Evolutionary conservation across 2,113 vertebrate genomes (phyloP), one percentile per base, ranked within the genome.

Genomic region (Embiotoca jacksoni): DNA sequence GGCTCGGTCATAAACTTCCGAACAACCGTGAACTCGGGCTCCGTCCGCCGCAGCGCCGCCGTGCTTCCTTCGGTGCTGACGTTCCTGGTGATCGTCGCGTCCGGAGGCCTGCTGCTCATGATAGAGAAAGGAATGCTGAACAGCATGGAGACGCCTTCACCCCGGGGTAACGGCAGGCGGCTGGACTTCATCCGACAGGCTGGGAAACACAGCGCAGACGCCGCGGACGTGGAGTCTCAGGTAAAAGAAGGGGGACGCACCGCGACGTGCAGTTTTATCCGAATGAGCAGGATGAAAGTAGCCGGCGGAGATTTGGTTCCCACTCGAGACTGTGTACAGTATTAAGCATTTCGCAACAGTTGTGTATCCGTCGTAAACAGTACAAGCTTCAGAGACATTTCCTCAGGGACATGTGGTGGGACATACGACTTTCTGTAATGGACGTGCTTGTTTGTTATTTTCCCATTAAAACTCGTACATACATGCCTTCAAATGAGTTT

Each of bases 1-100:
- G 60, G 80, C 52, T 75, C 91, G 14, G 68, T 89, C 0, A 31
- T 81, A 3, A 88, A 81, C 88, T 90, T 92, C 5, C 84, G 91
- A 68, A 61, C 78, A 1, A 53, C 90, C 3, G 69, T 78, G 49
- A 89, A 23, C 54, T 62, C 89, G 10, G 67, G 72, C 39, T 90
- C 92, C 0, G 78, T 56, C 7, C 92, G 93, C 68, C 77, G 93
- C 50, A 75, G 91, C 83, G 76, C 95, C 7, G 87, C 94, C 31
- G 89, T 98, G 9, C 92, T 99, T 87, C 97, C 98, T 15, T 97
- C 98, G 62, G 96, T 98, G 94, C 93, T 98, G 63, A 99, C 97
- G 92, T 99, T 99, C 87, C 96, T 95, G 30, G 97, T 99, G 68
- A 98, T 99, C 82, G 94, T 98, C 80, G 98, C 97, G 11, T 98